phyloP scores from a whole-genome alignment of 2,797 vertebrate species.

The Alauda arvensis region DNA sequence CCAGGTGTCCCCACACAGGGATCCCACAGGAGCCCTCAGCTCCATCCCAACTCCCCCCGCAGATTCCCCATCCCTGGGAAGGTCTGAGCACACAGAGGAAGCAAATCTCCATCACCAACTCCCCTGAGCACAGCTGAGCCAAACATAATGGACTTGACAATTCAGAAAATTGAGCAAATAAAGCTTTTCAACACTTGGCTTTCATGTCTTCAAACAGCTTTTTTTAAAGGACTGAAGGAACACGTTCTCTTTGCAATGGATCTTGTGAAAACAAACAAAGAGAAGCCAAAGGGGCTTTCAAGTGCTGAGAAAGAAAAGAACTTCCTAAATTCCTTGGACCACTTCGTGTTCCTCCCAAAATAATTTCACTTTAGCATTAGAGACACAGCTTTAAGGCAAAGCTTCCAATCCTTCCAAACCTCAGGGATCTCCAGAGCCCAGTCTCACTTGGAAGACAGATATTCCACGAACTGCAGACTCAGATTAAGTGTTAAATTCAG shows the following conservation, averaged over 20 bases:
- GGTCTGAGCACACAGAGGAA: not conserved
- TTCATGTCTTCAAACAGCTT: constrained; percentile 4
- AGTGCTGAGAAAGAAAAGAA: constrained; percentile 4
- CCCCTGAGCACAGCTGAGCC: not conserved
- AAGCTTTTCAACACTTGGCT: not conserved
- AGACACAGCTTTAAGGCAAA: not conserved
- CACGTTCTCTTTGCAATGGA: not conserved
- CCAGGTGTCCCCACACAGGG: not conserved
- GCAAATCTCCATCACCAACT: not conserved
- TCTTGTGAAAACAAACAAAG: not conserved
- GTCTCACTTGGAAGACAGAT: not conserved
- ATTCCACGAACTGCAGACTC: not conserved
- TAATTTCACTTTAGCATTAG: not conserved
- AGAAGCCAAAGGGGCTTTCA: constrained; percentile 20
- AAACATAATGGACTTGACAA: not conserved
- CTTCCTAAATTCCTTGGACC: not conserved
- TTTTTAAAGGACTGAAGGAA: not conserved
- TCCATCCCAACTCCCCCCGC: not conserved
- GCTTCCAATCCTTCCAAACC: not conserved
- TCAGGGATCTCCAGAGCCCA: not conserved
- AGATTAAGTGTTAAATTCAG: not conserved
- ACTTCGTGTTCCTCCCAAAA: not conserved
- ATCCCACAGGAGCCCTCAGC: not conserved
- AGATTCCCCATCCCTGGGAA: not conserved
- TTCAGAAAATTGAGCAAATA: not conserved